A percentile compares a stretch with the other conserved stretches of the same genome.
These are phyloP conservation scores for Desmophyllum pertusum DNA, from an alignment of 92 coral and sea anemone genomes.

Conservation along the genomic window DNA sequence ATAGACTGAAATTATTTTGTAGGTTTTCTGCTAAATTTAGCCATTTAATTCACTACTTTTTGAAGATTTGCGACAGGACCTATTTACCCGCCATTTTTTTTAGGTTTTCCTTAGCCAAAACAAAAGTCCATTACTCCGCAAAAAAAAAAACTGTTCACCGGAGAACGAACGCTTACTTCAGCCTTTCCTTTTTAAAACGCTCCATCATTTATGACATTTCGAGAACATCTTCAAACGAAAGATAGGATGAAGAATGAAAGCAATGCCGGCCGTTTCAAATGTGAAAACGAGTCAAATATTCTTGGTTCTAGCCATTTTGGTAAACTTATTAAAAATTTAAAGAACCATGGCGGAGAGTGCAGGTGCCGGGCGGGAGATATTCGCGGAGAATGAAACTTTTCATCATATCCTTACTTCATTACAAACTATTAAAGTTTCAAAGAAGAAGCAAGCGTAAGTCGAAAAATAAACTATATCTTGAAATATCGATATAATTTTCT, in stretches of 20 bases:
- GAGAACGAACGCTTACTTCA: background rate
- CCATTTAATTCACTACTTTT: conserved; percentile 5
- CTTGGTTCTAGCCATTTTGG: conserved; percentile 64
- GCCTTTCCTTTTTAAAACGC: background rate
- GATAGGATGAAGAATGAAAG: background rate
- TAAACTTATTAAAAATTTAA: conserved; percentile 81
- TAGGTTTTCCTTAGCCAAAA: conserved; percentile 29
- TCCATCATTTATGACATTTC: background rate
- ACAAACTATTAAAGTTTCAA: conserved; percentile 57
- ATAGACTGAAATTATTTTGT: background rate
- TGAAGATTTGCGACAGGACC: background rate
- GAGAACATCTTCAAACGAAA: background rate
- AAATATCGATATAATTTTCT: background rate
- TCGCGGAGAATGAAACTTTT: conserved; percentile 44
- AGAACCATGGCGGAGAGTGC: conserved; percentile 61
- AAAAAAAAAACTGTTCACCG: background rate
- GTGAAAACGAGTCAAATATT: conserved; percentile 25
- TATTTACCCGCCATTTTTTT: conserved; percentile 26
- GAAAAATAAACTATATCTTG: conserved; percentile 22
- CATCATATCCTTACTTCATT: conserved; percentile 66
- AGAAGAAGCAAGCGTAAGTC: conserved; percentile 6
- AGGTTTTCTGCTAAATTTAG: conserved; percentile 6
- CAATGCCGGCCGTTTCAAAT: too few relatives aligned
- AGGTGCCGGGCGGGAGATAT: conserved; percentile 47
- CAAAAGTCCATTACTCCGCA: conserved; percentile 20